Conservation (phyloP, 2,113 vertebrate genomes). For the Malaclemys terrapin region DNA sequence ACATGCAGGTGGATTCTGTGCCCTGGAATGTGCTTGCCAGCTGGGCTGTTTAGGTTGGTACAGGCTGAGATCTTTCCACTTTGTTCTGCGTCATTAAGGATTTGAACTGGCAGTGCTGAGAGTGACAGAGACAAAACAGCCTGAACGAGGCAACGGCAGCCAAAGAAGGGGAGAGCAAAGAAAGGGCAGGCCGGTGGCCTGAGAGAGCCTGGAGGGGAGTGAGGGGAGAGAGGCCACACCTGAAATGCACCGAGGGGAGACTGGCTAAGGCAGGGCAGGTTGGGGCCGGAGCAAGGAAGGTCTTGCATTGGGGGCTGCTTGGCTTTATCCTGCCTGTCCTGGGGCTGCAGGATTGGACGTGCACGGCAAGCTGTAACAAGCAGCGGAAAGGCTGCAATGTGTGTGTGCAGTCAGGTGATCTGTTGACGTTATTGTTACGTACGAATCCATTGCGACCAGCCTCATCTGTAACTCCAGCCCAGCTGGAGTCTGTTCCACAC, state of each 20-base stretch:
- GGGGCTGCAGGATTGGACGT: not conserved
- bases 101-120: not conserved
- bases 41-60: not conserved
- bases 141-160: not conserved
- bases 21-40: not conserved
- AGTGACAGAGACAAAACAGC: not conserved
- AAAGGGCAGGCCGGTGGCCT: not conserved
- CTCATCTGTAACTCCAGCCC: not conserved
- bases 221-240: not conserved
- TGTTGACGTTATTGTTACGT: not conserved
- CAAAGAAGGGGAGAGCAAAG: not conserved
- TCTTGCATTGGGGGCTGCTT: not conserved
- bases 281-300: not conserved
- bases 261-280: not conserved
- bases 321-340: not conserved
- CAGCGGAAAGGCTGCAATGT: not conserved
- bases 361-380: not conserved
- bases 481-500: not conserved
- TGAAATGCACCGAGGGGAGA: not conserved
- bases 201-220: not conserved
- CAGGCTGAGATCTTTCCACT: not conserved
- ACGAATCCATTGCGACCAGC: not conserved
- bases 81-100: not conserved
- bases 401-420: not conserved
- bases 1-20: not conserved